Base-by-base conservation (phyloP, 2,797 vertebrate species). In the Eulemur coronatus region DNA sequence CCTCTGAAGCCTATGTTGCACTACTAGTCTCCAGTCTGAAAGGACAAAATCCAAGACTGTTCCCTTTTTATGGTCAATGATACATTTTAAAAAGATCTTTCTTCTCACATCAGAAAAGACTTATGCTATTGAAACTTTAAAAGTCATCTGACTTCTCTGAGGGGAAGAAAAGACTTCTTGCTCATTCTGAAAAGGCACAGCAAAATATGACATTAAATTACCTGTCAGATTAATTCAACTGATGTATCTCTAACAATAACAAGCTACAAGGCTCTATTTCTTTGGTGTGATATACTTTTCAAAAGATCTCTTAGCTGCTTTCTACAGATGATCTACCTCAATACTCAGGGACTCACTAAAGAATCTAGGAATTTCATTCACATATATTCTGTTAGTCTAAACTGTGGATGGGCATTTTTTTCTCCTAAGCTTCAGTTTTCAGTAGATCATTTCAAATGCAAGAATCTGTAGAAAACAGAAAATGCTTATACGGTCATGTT, bases 381-480 rank as follows among this genome's bases (percentile, higher is more conserved):
- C 87, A 95, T 85, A 15, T 48, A 95, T 80, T 84, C 28, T 55
- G 78, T 28, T 82, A 94, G 79, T 85, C 95, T 94, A 96, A 96
- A 82, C n/a, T 89, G 35, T 90, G 95, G 96, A 95, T 46, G 95
- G 41, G 89, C 61, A 92, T 86, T 72, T 94, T 87, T 26, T 33
- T 65, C 95, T 93, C 91, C 97, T 70, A 97, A 96, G 94, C 69
- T 95, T 63, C 38, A 84, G 82, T 94, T 82, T 87, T 94, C 81
- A 92, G 30, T 92, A 96, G 80, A 81, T 97, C 82, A 57, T 87
- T 98, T 98, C 80, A 94, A 96, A 95, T 97, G 73, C 48, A 67
- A 41, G 65, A 91, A 84, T 26, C 75, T 96, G 46, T 73, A 63
- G 88, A 85, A 89, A 76, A n/a, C 35, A 30, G 86, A 94, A 96